Evolutionary conservation across 2,113 vertebrate genomes (phyloP).

Genomic region (Tangachromis dhanisi): DNA sequence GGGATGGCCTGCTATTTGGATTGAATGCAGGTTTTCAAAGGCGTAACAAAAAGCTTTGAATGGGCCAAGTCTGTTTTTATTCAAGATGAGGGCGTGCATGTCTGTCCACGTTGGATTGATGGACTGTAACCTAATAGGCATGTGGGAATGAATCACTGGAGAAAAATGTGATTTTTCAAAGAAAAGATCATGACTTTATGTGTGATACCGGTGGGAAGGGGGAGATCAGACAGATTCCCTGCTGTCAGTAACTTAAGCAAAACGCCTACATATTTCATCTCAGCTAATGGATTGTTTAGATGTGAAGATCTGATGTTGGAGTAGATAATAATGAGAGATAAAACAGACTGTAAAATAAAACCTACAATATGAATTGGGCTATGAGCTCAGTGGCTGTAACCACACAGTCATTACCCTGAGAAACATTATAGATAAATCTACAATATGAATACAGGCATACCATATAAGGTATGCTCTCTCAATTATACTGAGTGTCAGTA

Average conservation of each 20-base stretch:
- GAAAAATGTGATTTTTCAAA: neutral
- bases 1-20: conserved; percentile 3
- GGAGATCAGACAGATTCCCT: neutral
- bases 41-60: conserved; percentile 2
- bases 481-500: neutral
- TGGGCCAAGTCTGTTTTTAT: conserved; percentile 30
- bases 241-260: neutral
- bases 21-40: neutral
- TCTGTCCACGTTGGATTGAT: neutral
- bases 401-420: neutral
- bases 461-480: neutral
- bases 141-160: neutral
- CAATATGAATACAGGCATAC: neutral
- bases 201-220: neutral
- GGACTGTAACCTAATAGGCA: conserved; percentile 25
- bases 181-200: neutral
- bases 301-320: neutral
- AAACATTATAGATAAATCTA: neutral
- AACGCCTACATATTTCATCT: neutral
- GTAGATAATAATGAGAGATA: neutral
- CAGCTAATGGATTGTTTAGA: neutral
- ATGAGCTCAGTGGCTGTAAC: neutral
- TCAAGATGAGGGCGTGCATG: conserved; percentile 35
- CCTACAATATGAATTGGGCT: neutral
- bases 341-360: neutral